Evolutionary conservation across 2,888 invertebrate genomes (phyloP), one percentile per base, ranked within the genome.

Genomic region (Proisotoma minuta): DNA sequence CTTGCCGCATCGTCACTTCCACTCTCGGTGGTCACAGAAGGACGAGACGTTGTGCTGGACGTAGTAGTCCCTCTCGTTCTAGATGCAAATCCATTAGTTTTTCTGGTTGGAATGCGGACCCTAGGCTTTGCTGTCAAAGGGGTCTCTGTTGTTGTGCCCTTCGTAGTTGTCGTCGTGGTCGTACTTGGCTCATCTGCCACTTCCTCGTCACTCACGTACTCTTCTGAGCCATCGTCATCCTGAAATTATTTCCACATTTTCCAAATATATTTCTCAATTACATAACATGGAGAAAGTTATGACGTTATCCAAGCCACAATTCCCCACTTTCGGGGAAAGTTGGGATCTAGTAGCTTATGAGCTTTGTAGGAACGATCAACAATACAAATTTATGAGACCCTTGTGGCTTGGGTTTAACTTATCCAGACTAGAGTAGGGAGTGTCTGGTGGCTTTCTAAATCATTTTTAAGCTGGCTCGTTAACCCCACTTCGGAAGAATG

Each of bases 61-160:
- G 62, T 59, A 3, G 49, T 48, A 10, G 60, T 49, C 27, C 53
- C 57, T 40, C 68, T 52, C 47, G 60, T 48, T 26, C 68, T 57
- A 3, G 65, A 52, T 22, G 49, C 59, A 22, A 72, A 61, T 22
- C 70, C 64, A 22, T 40, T 62, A 0, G 65, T 63, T 53, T 68
- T 72, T 18, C 72, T 57, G 8, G 72, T 73, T 1, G 73, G 68
- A n/a, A 69, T 69, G 10, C 71, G 62, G 22, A 69, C 27, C 10
- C 69, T 56, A 8, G 69, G 57, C 18, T 63, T 66, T 18, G 65
- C 40, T 12, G 64, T 34, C 34, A 50, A 54, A 18, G 67, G 47
- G 2, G 39, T 48, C 1, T 61, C 48, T 12, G 63, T 52, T 23
- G 56, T 48, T 2, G 65, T 53, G 22, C 59, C 50, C n/a, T 67